Evolutionary conservation across 2,888 invertebrate genomes (phyloP).

Genomic region (Tricholauxania praeusta): DNA sequence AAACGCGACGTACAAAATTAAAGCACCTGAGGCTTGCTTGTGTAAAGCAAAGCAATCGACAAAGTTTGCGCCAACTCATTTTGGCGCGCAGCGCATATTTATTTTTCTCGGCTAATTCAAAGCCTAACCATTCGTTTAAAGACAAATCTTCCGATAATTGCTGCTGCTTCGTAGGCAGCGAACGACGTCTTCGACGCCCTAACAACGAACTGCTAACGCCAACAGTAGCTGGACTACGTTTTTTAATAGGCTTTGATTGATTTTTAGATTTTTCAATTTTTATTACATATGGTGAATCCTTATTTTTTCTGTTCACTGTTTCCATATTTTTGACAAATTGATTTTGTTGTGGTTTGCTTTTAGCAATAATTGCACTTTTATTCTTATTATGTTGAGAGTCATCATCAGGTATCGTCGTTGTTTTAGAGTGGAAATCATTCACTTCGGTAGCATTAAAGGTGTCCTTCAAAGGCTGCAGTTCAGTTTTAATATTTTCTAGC

Average conservation of each 20-base stretch:
- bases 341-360: neutral
- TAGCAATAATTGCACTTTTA: slow-evolving; percentile 29
- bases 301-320: slow-evolving; percentile 21
- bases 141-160: neutral
- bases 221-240: slow-evolving; percentile 38
- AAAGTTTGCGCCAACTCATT: slow-evolving; percentile 55
- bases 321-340: slow-evolving; percentile 30
- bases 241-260: slow-evolving; percentile 5
- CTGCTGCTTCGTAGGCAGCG: neutral
- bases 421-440: slow-evolving; percentile 1
- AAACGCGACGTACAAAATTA: slow-evolving; percentile 58
- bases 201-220: slow-evolving; percentile 19
- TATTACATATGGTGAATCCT: slow-evolving; percentile 17
- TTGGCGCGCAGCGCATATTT: slow-evolving; percentile 43
- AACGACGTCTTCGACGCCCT: slow-evolving; percentile 23
- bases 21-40: slow-evolving; percentile 59
- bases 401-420: neutral
- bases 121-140: slow-evolving; percentile 47
- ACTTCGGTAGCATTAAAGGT: slow-evolving; percentile 4
- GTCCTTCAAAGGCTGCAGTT: neutral
- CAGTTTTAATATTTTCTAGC: neutral
- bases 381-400: neutral
- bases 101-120: slow-evolving; percentile 42
- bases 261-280: slow-evolving; percentile 10
- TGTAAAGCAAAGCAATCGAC: slow-evolving; percentile 51